These are phyloP conservation scores for Drosophila mauritiana DNA, from an alignment of 1,140 invertebrate species.

Conservation along the genomic window DNA sequence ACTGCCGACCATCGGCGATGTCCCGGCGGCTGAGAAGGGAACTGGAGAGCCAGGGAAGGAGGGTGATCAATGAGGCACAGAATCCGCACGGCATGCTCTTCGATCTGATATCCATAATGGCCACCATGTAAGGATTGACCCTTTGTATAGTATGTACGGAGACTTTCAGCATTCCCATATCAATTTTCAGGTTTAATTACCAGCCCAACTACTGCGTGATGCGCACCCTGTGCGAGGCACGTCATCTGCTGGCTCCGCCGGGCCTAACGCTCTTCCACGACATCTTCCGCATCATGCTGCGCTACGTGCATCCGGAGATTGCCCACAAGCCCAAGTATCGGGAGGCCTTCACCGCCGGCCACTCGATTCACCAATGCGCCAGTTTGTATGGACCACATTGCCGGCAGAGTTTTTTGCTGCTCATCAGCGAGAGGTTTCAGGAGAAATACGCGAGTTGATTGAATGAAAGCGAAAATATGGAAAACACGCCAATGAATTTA, in stretches of 20 bases:
- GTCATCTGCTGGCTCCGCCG: conserved; percentile 86
- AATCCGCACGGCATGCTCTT: conserved; percentile 62
- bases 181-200: conserved; percentile 85
- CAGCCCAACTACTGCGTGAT: conserved; percentile 88
- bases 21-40: conserved; percentile 43
- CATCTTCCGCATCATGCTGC: conserved; percentile 87
- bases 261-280: conserved; percentile 89
- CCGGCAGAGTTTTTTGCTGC: conserved; percentile 73
- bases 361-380: conserved; percentile 67
- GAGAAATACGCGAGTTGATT: conserved; percentile 31
- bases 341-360: conserved; percentile 65
- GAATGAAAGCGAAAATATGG: conserved; percentile 29
- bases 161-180: background rate
- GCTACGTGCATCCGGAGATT: conserved; percentile 85
- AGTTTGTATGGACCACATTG: conserved; percentile 71
- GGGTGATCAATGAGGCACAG: conserved; percentile 36
- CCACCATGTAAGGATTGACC: conserved; percentile 48
- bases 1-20: conserved; percentile 45
- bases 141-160: too few relatives aligned
- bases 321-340: conserved; percentile 64
- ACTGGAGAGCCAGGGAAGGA: conserved; percentile 33
- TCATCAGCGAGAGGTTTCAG: conserved; percentile 55
- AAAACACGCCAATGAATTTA: conserved; percentile 28
- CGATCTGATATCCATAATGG: conserved; percentile 54
- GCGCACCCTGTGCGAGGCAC: conserved; percentile 89